These are phyloP conservation scores for Rattus norvegicus DNA, from an alignment of 2,113 vertebrate genomes.

Conservation along the genomic window GRCr8 NC_086027.1:75313501-75314000, in stretches of 20 bases:
- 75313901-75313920: neutral
- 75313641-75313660: neutral
- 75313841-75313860: neutral
- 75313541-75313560: neutral
- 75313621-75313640: neutral
- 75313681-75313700: slow-evolving; percentile 13
- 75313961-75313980: slow-evolving; percentile 1
- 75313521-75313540: neutral
- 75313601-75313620: neutral
- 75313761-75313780: neutral
- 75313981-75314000: slow-evolving; percentile 35
- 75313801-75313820: neutral
- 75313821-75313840: neutral
- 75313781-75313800: slow-evolving; percentile 5
- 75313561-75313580: neutral
- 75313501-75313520: neutral
- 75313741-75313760: neutral
- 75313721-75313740: neutral
- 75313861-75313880: neutral
- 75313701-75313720: slow-evolving; percentile 37
- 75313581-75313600: neutral
- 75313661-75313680: neutral
- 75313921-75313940: neutral
- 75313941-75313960: slow-evolving; percentile 22
- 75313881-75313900: neutral